Evolutionary conservation across 2,113 vertebrate species (phyloP).

Genomic region (Kryptolebias marmoratus): DNA sequence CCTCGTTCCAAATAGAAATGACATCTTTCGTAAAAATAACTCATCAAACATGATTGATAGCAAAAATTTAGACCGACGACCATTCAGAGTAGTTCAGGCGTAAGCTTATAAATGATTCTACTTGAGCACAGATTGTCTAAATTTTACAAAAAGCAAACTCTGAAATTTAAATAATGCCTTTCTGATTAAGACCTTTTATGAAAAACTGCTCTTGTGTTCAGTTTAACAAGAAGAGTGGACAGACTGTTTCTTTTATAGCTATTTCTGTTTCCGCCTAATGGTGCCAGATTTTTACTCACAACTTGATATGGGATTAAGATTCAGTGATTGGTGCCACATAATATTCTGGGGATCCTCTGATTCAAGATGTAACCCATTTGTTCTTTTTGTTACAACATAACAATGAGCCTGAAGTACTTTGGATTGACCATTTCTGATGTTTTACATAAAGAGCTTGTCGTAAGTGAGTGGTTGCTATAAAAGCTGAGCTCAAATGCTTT

Average conservation of each 20-base stretch:
- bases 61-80: neutral
- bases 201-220: no score
- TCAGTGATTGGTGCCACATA: slow-evolving; percentile 17
- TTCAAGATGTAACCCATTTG: slow-evolving; percentile 10
- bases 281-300: slow-evolving; percentile 19
- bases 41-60: slow-evolving; percentile 38
- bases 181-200: slow-evolving; percentile 15
- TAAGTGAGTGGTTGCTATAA: neutral
- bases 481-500: no score
- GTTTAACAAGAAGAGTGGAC: neutral
- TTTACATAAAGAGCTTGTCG: neutral
- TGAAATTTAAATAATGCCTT: slow-evolving; percentile 18
- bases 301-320: slow-evolving; percentile 23
- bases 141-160: slow-evolving; percentile 12
- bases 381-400: slow-evolving; percentile 9
- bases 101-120: slow-evolving; percentile 28
- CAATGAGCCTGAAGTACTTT: slow-evolving; percentile 1
- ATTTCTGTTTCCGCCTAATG: slow-evolving; percentile 5
- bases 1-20: slow-evolving; percentile 11
- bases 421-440: slow-evolving; percentile 4
- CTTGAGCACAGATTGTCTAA: slow-evolving; percentile 21
- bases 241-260: slow-evolving; percentile 2
- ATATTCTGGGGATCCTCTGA: slow-evolving; percentile 3
- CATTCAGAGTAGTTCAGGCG: slow-evolving; percentile 20
- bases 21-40: slow-evolving; percentile 2